Evolutionary conservation across 2,113 vertebrate genomes (phyloP).

Genomic region (Lasiurus cinereus): DNA sequence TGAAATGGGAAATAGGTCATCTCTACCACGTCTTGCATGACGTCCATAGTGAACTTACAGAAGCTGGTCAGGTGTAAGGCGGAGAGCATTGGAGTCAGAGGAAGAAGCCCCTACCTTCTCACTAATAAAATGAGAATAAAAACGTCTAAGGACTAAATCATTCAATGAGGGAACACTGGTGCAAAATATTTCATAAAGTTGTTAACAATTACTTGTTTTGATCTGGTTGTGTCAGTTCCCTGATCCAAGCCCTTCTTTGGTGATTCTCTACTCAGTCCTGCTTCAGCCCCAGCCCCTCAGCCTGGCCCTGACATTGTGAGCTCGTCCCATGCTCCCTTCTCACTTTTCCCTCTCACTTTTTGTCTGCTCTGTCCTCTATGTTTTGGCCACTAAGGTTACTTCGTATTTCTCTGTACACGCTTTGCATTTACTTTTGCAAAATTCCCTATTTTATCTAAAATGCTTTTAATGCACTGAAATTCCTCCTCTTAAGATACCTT

Average conservation of each 20-base stretch:
- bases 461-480: neutral
- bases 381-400: neutral
- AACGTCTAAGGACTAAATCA: conserved; percentile 4
- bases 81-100: neutral
- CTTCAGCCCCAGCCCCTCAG: neutral
- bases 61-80: neutral
- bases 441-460: neutral
- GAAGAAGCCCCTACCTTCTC: neutral
- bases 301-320: neutral
- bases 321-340: too few species aligned
- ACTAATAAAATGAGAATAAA: conserved; percentile 18
- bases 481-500: neutral
- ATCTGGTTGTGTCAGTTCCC: neutral
- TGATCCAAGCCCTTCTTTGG: neutral
- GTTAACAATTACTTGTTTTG: neutral
- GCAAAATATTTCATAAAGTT: neutral
- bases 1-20: neutral
- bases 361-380: neutral
- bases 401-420: neutral
- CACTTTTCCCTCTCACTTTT: neutral
- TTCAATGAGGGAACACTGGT: neutral
- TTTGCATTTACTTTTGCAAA: conserved; percentile 16
- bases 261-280: neutral
- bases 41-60: neutral
- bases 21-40: neutral